Base-by-base conservation (phyloP, 2,797 vertebrate genomes). In the Sebastes umbrosus region DNA sequence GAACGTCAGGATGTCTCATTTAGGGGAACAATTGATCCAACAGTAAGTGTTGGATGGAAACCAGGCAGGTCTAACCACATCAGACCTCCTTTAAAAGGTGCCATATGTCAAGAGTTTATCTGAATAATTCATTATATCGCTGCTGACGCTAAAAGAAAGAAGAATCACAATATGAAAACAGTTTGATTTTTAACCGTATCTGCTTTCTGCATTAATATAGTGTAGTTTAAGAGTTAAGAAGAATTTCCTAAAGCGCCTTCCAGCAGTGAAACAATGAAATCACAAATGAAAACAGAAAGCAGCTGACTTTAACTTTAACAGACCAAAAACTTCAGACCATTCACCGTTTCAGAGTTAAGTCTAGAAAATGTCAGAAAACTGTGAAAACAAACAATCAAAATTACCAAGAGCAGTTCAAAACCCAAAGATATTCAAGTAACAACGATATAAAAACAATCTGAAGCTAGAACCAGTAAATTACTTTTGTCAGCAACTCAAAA, bases 11-110 rank as follows among this genome's bases (percentile, higher is more conserved):
- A 90, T 72, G 91, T 84, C 80, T 89, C 85, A 60, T 63, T 74
- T 73, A 84, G 75, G 69, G 67, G 88, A 85, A 90, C 81, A 86
- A 94, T 90, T 84, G 92, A 94, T 93, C 90, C 79, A 82, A 79
- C 84, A 88, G 85, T 14, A 43, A 82, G 76, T 67, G 83, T 79
- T 84, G 84, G 69, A 84, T 73, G 75, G 43, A 84, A 84, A 79
- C 58, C 88, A 73, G 85, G 79, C 75, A 57, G 77, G 25, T 80
- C 81, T 14, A 11, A 84, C 78, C 86, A 73, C 87, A 84, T 73
- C 65, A 68, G 72, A 63, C 1, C 27, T 68, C 55, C 46, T 83
- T 58, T 20, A 54, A 77, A 75, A 76, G 55, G 64, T 74, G 82
- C 71, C 67, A 58, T 31, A 63, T 76, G 73, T 85, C 39, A 77